These are phyloP conservation scores for Myiotriccus ornatus DNA, from an alignment of 2,797 vertebrate genomes.

Conservation along the genomic window DNA sequence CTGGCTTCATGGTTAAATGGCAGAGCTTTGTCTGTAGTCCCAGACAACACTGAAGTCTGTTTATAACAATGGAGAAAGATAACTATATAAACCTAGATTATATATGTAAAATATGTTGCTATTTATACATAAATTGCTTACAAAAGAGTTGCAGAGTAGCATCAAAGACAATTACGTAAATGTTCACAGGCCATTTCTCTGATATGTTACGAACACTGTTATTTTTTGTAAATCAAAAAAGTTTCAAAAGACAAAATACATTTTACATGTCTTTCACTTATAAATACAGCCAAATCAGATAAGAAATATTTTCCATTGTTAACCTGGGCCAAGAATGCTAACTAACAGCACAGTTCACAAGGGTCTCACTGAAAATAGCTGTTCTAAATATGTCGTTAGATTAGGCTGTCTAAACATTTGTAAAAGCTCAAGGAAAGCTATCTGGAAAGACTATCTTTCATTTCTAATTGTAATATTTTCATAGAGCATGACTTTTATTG, in stretches of 20 bases:
- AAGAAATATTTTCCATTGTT: constrained; percentile 74
- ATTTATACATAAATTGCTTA: constrained; percentile 4
- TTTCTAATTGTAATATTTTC: constrained; percentile 35
- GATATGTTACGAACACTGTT: background rate
- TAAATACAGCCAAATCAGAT: constrained; percentile 73
- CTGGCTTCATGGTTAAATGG: background rate
- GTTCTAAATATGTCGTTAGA: constrained; percentile 54
- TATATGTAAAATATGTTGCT: background rate
- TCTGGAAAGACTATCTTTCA: constrained; percentile 35
- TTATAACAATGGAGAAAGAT: background rate
- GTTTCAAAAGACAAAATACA: constrained; percentile 43
- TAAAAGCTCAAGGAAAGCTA: constrained; percentile 58
- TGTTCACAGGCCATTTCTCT: background rate
- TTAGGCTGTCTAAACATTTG: constrained; percentile 62
- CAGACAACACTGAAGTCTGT: background rate
- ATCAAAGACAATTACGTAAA: constrained; percentile 7
- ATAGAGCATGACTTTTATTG: background rate
- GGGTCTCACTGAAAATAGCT: constrained; percentile 66
- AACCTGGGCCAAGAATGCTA: constrained; percentile 72
- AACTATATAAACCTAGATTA: background rate
- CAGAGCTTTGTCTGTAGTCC: background rate
- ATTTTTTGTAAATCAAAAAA: constrained; percentile 38
- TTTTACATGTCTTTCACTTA: constrained; percentile 56
- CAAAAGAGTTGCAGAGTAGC: background rate
- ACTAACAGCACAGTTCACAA: constrained; percentile 52